Conservation (phyloP, 2,113 vertebrate genomes). For the Lagopus leucura region DNA sequence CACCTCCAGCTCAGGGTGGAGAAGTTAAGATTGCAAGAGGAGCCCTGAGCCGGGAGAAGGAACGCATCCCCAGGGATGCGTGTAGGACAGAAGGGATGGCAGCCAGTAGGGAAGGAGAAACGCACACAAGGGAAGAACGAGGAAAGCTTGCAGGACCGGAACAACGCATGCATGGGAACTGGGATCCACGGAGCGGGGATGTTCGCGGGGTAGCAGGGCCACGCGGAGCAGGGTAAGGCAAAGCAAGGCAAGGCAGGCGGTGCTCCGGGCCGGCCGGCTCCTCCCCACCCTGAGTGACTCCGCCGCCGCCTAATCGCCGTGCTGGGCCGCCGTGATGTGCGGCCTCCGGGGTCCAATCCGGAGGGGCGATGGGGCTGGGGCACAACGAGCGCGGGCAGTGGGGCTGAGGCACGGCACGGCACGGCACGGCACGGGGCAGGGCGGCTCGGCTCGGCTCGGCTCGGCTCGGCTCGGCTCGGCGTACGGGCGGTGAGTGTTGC, state of each 20-base stretch:
- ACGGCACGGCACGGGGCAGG: not conserved
- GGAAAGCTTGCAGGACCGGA: not conserved
- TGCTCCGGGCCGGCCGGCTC: not conserved
- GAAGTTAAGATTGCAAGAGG: not conserved
- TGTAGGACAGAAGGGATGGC: not conserved
- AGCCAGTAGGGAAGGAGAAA: not conserved
- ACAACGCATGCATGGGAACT: fast-evolving
- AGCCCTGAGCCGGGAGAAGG: not conserved
- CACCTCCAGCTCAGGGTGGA: not conserved
- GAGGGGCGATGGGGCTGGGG: not conserved
- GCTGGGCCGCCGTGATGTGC: not conserved
- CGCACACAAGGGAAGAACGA: fast-evolving
- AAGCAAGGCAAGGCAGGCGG: not conserved
- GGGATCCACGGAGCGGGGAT: not conserved
- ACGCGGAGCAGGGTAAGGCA: fast-evolving
- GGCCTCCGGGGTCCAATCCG: slow-evolving; percentile 4
- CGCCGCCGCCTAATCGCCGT: not conserved
- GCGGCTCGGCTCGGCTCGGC: not conserved
- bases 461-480: not conserved
- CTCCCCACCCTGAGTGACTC: slow-evolving; percentile 27
- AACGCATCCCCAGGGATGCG: not conserved
- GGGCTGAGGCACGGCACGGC: not conserved
- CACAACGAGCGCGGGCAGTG: not conserved
- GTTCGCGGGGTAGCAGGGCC: no score
- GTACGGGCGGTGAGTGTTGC: not conserved